Evolutionary conservation across 2,797 vertebrate species (phyloP), one percentile per base, ranked within the genome.

Genomic region (Glyptemys insculpta): DNA sequence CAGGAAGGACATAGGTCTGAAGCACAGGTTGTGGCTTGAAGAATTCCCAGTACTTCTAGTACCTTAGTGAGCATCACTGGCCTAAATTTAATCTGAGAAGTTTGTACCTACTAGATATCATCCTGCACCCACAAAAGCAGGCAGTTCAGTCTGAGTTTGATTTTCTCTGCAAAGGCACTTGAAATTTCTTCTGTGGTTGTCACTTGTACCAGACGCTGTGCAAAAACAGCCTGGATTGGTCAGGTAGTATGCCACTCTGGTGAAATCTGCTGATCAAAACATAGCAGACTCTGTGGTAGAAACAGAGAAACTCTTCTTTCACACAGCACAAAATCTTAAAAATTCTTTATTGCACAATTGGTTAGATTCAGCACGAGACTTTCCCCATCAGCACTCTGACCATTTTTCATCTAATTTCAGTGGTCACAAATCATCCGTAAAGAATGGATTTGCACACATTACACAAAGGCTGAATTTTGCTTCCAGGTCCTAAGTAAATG

Each of bases 401-500:
- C 37, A 72, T 72, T 72, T 72, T 72, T 21, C 21, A 41, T 37
- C n/a, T 72, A 10, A 23, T 23, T 23, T 72, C n/a, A 41, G 37
- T 68, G 16, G n/a, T 72, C 68, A 72, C 68, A 72, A 41, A 23
- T 41, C 68, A 72, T 41, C 37, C 41, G 21, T 72, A 72, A n/a
- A 72, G 37, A 72, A 68, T 47, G 50, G 85, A 94, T 86, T 89
- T 89, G 23, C 76, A 79, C 25, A 81, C 91, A 72, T 2, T 85
- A 76, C 12, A n/a, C 76, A 76, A 3, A 57, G 34, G 5, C 31
- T 87, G 86, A 34, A 78, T 86, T 90, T 89, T 19, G 29, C 91
- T 91, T 85, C 84, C 29, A 59, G 49, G 5, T 47, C 68, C 81
- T 47, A 96, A 93, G 53, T 90, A n/a, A 62, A 83, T 88, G 89